A percentile compares a stretch with the other conserved stretches of the same genome.
Evolutionary conservation across 2,113 vertebrate species (phyloP).

Genomic region (Gnathonemus echidnorhynchus): DNA sequence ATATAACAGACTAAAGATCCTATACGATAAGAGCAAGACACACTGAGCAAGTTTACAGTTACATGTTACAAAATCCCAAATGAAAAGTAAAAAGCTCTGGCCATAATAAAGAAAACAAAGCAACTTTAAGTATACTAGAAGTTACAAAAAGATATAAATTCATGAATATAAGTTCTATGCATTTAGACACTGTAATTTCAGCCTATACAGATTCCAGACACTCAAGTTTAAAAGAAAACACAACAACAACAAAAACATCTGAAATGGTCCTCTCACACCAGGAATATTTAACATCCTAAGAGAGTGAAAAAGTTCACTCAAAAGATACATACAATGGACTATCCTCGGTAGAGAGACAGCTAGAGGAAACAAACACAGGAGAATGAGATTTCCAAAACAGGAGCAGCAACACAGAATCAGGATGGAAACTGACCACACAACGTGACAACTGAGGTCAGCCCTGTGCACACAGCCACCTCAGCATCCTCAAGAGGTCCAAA

Average conservation of each 20-base stretch:
- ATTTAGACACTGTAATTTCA: neutral
- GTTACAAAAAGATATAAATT: neutral
- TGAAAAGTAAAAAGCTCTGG: neutral
- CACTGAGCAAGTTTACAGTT: neutral
- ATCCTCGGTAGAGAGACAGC: neutral
- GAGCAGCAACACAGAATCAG: neutral
- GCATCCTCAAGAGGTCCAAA: neutral
- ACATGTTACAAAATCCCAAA: neutral
- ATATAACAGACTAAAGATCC: neutral
- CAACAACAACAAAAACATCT: neutral
- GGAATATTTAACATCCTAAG: neutral
- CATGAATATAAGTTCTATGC: neutral
- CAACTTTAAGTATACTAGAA: neutral
- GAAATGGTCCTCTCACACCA: neutral
- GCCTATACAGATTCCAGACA: neutral
- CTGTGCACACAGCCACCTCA: neutral
- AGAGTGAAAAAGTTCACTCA: neutral
- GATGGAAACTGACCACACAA: neutral
- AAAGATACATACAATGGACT: neutral
- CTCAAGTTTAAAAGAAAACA: neutral
- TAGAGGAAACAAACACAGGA: neutral
- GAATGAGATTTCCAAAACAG: neutral
- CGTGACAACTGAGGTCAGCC: neutral
- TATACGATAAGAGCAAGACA: neutral
- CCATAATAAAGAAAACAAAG: neutral